Evolutionary conservation across 2,113 vertebrate genomes (phyloP), one percentile per base, ranked within the genome.

Genomic region (Macaca mulatta): DNA sequence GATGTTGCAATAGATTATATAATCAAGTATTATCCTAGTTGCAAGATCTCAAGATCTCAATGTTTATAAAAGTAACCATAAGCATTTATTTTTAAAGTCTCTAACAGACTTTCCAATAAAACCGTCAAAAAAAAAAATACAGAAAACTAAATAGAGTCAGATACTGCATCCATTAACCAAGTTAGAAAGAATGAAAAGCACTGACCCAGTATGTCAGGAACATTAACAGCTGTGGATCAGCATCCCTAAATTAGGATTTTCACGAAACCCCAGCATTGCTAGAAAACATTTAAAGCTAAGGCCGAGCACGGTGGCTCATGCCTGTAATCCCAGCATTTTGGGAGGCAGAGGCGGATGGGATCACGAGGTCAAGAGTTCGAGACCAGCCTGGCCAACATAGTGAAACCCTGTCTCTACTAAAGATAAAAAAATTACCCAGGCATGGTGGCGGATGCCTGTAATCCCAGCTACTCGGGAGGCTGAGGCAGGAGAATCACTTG

Each of bases 71-170:
- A 83, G 57, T 82, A 95, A 35, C 35, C 30, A 55, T 35, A 67
- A 81, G 32, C 38, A 93, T 40, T 75, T 93, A 89, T 43, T 89
- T 92, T 87, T 87, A 72, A 93, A 88, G 32, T 93, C 48, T 77
- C 80, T 89, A 92, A 94, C 18, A 97, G 81, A 92, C 43, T 86
- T 16, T 25, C 11, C 45, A 77, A 92, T 80, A 92, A 92, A 90
- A 83, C 52, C 30, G 7, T 74, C 50, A 43, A 84, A 85, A 96
- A 94, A 81, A 79, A 50, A 59, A 30, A 35, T 35, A 11, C 20
- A 84, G 69, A 59, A 38, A 30, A 3, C n/a, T 85, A 52, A 81
- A 69, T 45, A 55, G 7, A 87, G 57, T 85, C 14, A 80, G 92
- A 95, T 85, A 88, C 23, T 89, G 32, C 30, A 5, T 48, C 45